phyloP scores from a whole-genome alignment of 2,888 invertebrate genomes.

The Pyrocoelia pectoralis region DNA sequence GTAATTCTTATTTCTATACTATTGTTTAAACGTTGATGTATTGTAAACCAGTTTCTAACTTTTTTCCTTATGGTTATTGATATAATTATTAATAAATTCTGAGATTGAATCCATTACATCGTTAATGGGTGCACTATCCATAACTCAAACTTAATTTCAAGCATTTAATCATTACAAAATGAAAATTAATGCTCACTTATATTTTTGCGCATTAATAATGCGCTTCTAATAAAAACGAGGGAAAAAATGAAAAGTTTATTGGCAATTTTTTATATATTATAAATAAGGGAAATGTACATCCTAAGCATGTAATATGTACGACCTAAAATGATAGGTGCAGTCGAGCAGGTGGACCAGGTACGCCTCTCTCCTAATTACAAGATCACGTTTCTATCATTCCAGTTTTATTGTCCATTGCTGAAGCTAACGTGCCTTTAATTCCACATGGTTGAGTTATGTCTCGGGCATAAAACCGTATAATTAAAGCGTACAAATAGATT shows the following conservation, averaged over 20 bases:
- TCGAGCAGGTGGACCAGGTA: slow-evolving; percentile 48
- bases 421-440: slow-evolving; percentile 45
- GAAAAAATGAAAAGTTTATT: slow-evolving; percentile 4
- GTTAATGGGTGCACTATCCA: slow-evolving; percentile 1
- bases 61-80: slow-evolving; percentile 6
- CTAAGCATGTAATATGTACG: slow-evolving; percentile 34
- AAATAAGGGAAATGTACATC: slow-evolving; percentile 20
- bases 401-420: slow-evolving; percentile 53
- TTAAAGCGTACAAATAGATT: slow-evolving; percentile 51
- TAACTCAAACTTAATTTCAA: slow-evolving; percentile 5
- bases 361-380: slow-evolving; percentile 54
- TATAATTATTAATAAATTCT: slow-evolving; percentile 10
- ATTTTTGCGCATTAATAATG: not conserved
- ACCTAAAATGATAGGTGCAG: slow-evolving; percentile 44
- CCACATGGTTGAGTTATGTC: slow-evolving; percentile 44
- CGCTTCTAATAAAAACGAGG: not conserved
- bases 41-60: not conserved
- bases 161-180: slow-evolving; percentile 5
- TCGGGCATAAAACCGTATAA: slow-evolving; percentile 47
- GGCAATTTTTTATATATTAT: slow-evolving; percentile 9
- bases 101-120: slow-evolving; percentile 8
- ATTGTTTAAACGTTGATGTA: slow-evolving; percentile 6
- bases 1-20: not conserved
- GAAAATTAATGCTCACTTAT: not conserved
- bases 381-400: slow-evolving; percentile 58